Percentiles rank a stretch among this genome's conserved stretches.
Conservation (phyloP, 2,888 invertebrate species). For the Thyatira batis region DNA sequence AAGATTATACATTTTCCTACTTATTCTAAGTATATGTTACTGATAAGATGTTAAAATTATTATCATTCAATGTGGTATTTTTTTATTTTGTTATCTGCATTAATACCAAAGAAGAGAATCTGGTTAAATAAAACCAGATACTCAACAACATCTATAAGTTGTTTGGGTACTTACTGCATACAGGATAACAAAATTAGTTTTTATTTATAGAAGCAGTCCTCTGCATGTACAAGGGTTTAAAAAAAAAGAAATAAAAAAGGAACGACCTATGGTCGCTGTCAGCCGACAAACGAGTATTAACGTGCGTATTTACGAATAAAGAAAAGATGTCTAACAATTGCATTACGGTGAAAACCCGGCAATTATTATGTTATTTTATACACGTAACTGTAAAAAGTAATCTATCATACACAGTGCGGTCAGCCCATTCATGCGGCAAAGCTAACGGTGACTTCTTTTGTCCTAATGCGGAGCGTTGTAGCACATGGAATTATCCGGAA, state of each 20-base stretch:
- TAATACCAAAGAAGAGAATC: no score
- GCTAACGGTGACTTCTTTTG: slow-evolving; percentile 48
- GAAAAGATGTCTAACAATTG: slow-evolving; percentile 1
- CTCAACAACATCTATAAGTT: no score
- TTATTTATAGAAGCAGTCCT: not conserved
- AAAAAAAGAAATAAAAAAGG: not conserved
- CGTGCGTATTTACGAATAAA: not conserved
- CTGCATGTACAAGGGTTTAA: not conserved
- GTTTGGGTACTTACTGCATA: not conserved
- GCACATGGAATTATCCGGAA: slow-evolving; percentile 30
- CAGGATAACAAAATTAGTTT: not conserved
- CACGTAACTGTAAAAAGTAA: slow-evolving; percentile 50
- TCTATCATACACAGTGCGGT: slow-evolving; percentile 38
- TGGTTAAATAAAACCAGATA: not conserved
- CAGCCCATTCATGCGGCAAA: slow-evolving; percentile 57
- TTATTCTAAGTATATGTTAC: no score
- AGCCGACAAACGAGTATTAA: not conserved
- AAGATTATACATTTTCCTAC: no score
- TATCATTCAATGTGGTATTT: no score
- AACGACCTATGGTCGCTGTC: not conserved
- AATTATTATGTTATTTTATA: slow-evolving; percentile 46
- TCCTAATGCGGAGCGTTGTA: slow-evolving; percentile 16
- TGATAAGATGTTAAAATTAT: no score
- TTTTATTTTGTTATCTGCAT: no score
- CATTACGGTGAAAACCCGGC: slow-evolving; percentile 20